A percentile compares a stretch with the other conserved stretches of the same genome.
Conservation (phyloP, 2,113 vertebrate species). For the Chloebia gouldiae region DNA sequence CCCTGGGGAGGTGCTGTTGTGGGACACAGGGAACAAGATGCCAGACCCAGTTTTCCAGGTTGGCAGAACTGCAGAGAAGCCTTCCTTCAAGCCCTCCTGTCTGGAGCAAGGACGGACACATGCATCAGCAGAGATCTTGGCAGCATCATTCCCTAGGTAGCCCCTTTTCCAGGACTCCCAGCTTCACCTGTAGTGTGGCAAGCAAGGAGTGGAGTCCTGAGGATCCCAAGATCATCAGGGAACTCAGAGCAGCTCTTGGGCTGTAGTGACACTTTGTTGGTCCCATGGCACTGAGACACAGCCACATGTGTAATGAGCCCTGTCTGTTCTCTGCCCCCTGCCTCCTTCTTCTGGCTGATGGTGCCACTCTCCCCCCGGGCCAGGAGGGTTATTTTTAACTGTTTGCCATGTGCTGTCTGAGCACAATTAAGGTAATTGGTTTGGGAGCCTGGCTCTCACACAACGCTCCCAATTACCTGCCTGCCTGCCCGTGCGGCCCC, state of each 20-base stretch:
- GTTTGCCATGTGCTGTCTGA: constrained; percentile 62
- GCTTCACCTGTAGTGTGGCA: neutral
- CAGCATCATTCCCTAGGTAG: neutral
- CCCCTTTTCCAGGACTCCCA: neutral
- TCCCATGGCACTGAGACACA: rapidly evolving
- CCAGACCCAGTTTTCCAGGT: neutral
- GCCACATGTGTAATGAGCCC: neutral
- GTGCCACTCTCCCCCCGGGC: constrained; percentile 34
- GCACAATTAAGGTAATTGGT: constrained; percentile 74
- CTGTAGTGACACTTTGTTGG: neutral
- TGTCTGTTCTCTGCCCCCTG: neutral
- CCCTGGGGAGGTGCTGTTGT: neutral
- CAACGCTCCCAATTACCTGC: constrained; percentile 56
- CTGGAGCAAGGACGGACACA: neutral
- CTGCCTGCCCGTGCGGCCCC: neutral
- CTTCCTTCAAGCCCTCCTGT: neutral
- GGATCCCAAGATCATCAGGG: neutral
- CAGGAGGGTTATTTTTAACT: constrained; percentile 69
- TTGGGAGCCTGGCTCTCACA: constrained; percentile 65
- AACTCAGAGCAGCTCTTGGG: neutral
- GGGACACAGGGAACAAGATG: neutral
- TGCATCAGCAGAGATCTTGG: neutral
- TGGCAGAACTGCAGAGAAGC: neutral
- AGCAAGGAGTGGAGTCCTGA: neutral
- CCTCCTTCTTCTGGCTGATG: neutral